phyloP scores from a whole-genome alignment of 2,113 vertebrate species.

The Limnothrissa miodon region DNA sequence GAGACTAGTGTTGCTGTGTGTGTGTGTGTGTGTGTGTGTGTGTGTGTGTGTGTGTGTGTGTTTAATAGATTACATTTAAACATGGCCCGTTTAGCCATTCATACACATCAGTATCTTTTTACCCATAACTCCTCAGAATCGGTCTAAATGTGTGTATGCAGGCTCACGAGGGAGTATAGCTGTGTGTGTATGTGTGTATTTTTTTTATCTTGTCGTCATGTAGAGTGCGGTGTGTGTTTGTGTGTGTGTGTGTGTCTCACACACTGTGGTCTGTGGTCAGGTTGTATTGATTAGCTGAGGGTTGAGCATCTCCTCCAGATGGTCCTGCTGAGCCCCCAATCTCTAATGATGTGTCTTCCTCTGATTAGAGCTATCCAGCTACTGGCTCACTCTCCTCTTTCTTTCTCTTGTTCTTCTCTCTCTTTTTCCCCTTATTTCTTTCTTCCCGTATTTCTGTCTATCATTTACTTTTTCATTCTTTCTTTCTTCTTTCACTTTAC shows the following conservation, averaged over 20 bases:
- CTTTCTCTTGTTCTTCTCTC: background rate
- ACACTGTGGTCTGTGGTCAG: slow-evolving; percentile 10
- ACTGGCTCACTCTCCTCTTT: background rate
- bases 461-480: too few relatives aligned
- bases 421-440: background rate
- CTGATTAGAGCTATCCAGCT: background rate
- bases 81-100: too few relatives aligned
- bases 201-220: background rate
- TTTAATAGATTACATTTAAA: too few relatives aligned
- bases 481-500: too few relatives aligned
- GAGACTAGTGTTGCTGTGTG: too few relatives aligned
- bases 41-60: background rate
- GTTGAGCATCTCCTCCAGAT: slow-evolving; percentile 30
- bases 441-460: too few relatives aligned
- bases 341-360: background rate
- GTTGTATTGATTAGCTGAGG: slow-evolving; percentile 31
- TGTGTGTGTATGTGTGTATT: background rate
- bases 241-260: background rate
- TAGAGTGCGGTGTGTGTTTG: background rate
- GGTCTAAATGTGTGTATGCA: background rate
- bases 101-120: too few relatives aligned
- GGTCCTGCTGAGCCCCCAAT: background rate
- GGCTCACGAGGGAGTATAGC: background rate
- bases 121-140: too few relatives aligned
- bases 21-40: background rate